Evolutionary conservation across 2,888 invertebrate species (phyloP).

Genomic region (Metalampra italica): DNA sequence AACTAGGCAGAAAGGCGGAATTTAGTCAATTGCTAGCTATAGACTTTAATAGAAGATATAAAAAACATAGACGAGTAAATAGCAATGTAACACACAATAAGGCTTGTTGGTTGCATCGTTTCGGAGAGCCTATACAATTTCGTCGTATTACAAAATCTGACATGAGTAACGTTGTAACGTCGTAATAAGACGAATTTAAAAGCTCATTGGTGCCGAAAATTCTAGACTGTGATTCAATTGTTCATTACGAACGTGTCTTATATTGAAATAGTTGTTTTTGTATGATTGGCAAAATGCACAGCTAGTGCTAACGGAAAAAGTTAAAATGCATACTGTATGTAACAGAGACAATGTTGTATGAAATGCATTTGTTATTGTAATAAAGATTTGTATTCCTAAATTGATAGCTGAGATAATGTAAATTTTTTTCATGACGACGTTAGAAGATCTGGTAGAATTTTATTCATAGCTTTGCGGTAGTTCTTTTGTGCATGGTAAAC

Average conservation of each 20-base stretch:
- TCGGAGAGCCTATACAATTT: constrained; percentile 41
- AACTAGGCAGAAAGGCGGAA: constrained; percentile 63
- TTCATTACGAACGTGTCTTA: constrained; percentile 78
- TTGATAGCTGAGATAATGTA: constrained; percentile 38
- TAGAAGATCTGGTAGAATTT: constrained; percentile 55
- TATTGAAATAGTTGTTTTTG: constrained; percentile 77
- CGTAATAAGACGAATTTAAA: constrained; percentile 67
- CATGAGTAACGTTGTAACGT: constrained; percentile 42
- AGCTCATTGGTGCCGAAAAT: constrained; percentile 77
- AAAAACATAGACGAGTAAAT: constrained; percentile 49
- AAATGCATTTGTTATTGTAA: constrained; percentile 59
- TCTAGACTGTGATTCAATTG: constrained; percentile 78
- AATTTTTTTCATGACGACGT: constrained; percentile 48
- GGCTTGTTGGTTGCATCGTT: constrained; percentile 57
- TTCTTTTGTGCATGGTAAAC: constrained; percentile 40
- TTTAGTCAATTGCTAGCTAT: constrained; percentile 78
- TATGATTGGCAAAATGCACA: constrained; percentile 67
- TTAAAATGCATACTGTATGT: constrained; percentile 40
- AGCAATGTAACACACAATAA: constrained; percentile 54
- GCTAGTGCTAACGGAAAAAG: constrained; percentile 35
- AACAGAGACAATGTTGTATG: constrained; percentile 45
- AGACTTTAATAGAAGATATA: constrained; percentile 60
- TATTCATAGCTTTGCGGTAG: constrained; percentile 63
- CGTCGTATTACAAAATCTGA: constrained; percentile 46
- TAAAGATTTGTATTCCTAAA: constrained; percentile 31